Percentiles rank a stretch among this genome's conserved stretches.
Evolutionary conservation across 2,888 invertebrate species (phyloP).

Genomic region (Dyspetes luteomarginatus): DNA sequence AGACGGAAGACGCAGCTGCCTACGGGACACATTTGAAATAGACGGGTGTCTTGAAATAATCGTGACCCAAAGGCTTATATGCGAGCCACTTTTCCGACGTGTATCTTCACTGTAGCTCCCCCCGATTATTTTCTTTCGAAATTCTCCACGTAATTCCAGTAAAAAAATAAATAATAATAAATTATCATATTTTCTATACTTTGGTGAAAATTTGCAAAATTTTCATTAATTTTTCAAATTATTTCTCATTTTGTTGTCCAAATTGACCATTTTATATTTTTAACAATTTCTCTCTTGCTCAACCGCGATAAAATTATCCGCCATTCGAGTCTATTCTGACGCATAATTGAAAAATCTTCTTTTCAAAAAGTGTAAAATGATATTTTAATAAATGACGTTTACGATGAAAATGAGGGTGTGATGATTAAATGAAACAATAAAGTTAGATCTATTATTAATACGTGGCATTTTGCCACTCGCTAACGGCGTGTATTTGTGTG

Average conservation of each 20-base stretch:
- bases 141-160: slow-evolving; percentile 9
- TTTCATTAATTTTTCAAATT: no score
- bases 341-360: no score
- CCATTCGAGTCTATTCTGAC: no score
- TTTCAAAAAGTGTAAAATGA: no score
- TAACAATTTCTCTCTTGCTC: no score
- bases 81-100: slow-evolving; percentile 69
- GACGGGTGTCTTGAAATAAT: slow-evolving; percentile 83
- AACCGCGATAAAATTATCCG: no score
- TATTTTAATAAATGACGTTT: not conserved
- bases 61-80: slow-evolving; percentile 82
- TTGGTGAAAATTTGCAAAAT: not conserved
- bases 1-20: slow-evolving; percentile 80
- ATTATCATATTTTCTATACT: not conserved
- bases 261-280: no score
- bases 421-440: slow-evolving; percentile 54
- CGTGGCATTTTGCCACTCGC: slow-evolving; percentile 58
- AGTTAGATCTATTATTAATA: slow-evolving; percentile 54
- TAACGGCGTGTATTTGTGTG: not conserved
- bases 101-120: slow-evolving; percentile 47
- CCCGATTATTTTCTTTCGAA: slow-evolving; percentile 28
- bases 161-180: not conserved
- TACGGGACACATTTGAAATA: slow-evolving; percentile 81
- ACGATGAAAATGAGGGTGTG: slow-evolving; percentile 3
- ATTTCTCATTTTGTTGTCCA: no score